Conservation (phyloP, 2,113 vertebrate genomes). For the Taurulus bubalis region DNA sequence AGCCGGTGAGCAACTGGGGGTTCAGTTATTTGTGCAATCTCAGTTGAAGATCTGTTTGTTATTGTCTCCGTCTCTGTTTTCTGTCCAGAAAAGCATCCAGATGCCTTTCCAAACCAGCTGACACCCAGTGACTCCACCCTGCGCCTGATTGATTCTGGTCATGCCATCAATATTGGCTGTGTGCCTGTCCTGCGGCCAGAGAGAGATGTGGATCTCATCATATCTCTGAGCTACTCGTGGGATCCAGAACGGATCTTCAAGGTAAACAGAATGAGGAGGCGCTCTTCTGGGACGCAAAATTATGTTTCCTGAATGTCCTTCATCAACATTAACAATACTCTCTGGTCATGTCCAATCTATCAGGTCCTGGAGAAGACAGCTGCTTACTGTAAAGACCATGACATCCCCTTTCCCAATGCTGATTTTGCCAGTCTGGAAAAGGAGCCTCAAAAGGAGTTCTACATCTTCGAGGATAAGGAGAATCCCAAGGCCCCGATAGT, state of each 20-base stretch:
- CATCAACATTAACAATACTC: not conserved
- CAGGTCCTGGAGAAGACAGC: slow-evolving; percentile 68
- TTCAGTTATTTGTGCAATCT: no score
- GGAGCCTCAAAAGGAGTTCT: slow-evolving; percentile 66
- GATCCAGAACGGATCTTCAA: slow-evolving; percentile 68
- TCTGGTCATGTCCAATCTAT: not conserved
- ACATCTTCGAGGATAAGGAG: slow-evolving; percentile 69
- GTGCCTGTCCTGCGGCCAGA: slow-evolving; percentile 85
- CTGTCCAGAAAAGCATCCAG: slow-evolving; percentile 83
- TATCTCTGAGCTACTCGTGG: slow-evolving; percentile 87
- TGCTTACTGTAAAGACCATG: slow-evolving; percentile 68
- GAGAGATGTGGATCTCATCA: slow-evolving; percentile 87
- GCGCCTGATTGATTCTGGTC: slow-evolving; percentile 88
- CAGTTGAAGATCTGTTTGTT: not conserved
- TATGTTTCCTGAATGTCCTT: no score
- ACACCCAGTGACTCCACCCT: slow-evolving; percentile 84
- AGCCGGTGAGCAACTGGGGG: no score
- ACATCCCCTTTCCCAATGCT: slow-evolving; percentile 71
- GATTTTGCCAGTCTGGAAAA: slow-evolving; percentile 53
- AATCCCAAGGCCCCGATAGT: slow-evolving; percentile 72
- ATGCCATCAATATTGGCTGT: slow-evolving; percentile 87
- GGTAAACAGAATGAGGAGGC: slow-evolving; percentile 65
- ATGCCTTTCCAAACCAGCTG: slow-evolving; percentile 84
- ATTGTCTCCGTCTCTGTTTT: not conserved
- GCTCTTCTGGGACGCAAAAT: no score